Conservation (phyloP, 2,113 vertebrate species). For the Speoplatyrhinus poulsoni region DNA sequence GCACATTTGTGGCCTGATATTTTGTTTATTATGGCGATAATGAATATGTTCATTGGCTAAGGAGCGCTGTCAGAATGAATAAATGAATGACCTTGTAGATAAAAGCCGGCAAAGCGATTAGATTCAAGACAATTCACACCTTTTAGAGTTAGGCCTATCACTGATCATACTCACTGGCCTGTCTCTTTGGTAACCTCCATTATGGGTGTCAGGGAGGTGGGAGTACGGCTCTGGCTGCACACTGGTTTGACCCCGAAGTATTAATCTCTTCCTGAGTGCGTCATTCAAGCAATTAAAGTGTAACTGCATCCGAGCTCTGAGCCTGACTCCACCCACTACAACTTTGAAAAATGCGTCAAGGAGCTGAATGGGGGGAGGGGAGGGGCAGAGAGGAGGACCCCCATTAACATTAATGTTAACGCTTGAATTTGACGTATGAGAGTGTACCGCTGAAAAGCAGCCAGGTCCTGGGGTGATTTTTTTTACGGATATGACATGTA, state of each 20-base stretch:
- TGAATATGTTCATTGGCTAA: slow-evolving; percentile 59
- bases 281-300: neutral
- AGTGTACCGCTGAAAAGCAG: no score
- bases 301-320: slow-evolving; percentile 3
- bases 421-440: no score
- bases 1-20: slow-evolving; percentile 41
- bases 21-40: slow-evolving; percentile 68
- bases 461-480: no score
- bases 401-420: no score
- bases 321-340: no score
- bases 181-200: slow-evolving; percentile 82
- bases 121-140: slow-evolving; percentile 77
- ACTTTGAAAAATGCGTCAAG: no score
- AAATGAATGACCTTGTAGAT: slow-evolving; percentile 74
- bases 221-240: slow-evolving; percentile 42
- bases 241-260: slow-evolving; percentile 39
- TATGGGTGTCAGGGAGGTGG: slow-evolving; percentile 66
- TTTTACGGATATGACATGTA: no score
- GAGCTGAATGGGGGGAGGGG: no score
- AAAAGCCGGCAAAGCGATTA: slow-evolving; percentile 61
- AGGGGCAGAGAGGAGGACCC: no score
- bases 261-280: slow-evolving; percentile 31
- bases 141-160: slow-evolving; percentile 75
- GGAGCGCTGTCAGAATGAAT: slow-evolving; percentile 64
- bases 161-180: slow-evolving; percentile 66